phyloP scores from a whole-genome alignment of 2,888 invertebrate genomes.

The Dolomedes plantarius region DNA sequence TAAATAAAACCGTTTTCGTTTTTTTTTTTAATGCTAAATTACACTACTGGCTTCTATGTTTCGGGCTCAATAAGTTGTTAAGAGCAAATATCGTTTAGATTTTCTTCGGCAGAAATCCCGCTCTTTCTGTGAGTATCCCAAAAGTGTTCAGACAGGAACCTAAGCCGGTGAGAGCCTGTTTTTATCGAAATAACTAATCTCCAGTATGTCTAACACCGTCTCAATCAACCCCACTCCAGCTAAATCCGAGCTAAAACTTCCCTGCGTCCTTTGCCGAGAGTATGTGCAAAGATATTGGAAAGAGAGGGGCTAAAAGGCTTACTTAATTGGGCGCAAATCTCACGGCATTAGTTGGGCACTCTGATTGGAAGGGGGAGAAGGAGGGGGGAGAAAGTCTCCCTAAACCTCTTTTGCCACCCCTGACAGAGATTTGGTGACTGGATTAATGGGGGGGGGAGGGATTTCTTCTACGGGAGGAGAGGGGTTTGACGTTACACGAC shows the following conservation, averaged over 20 bases:
- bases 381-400: not conserved
- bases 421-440: not conserved
- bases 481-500: too few species aligned
- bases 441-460: not conserved
- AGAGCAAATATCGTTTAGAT: too few species aligned
- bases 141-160: not conserved
- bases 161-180: not conserved
- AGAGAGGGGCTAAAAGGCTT: slow-evolving; percentile 24
- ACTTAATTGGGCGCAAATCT: slow-evolving; percentile 64
- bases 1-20: too few species aligned
- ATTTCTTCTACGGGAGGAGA: too few species aligned
- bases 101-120: too few species aligned
- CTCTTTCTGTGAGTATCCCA: too few species aligned
- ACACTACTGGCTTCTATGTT: too few species aligned
- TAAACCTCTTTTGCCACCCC: not conserved
- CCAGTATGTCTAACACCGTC: not conserved
- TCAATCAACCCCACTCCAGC: not conserved
- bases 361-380: not conserved
- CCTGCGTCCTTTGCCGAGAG: not conserved
- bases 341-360: not conserved
- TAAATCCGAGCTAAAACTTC: too few species aligned
- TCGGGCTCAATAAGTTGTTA: too few species aligned
- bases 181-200: not conserved
- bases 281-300: not conserved
- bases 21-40: too few species aligned